Evolutionary conservation across 2,797 vertebrate species (phyloP).

Genomic region (Dromococcyx pavoninus): DNA sequence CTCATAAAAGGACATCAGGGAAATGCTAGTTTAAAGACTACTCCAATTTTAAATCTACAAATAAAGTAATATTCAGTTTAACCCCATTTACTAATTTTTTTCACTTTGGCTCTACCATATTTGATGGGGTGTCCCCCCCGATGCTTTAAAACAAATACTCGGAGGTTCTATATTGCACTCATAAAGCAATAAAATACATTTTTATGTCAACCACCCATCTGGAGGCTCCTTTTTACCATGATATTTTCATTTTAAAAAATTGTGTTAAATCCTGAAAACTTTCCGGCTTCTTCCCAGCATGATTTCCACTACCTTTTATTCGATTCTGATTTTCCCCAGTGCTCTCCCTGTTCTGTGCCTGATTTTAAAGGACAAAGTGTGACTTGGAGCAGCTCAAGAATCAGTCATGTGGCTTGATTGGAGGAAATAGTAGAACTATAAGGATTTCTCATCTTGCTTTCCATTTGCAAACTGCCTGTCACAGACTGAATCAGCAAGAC

Average conservation of each 20-base stretch:
- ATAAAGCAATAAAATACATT: background rate
- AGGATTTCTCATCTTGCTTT: conserved; percentile 3
- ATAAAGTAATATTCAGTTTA: background rate
- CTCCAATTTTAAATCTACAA: background rate
- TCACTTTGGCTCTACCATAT: background rate
- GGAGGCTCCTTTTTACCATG: background rate
- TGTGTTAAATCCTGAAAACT: background rate
- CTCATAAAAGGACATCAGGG: background rate
- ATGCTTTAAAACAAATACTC: background rate
- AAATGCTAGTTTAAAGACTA: background rate
- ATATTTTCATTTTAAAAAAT: no score
- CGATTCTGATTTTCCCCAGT: background rate
- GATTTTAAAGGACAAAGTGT: background rate
- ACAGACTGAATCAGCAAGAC: conserved; percentile 4
- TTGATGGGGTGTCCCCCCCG: no score
- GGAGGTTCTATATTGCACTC: background rate
- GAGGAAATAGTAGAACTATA: background rate
- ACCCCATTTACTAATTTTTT: background rate
- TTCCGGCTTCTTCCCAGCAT: background rate
- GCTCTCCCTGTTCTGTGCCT: background rate
- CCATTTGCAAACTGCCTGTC: background rate
- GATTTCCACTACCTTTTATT: background rate
- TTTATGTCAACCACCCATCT: background rate
- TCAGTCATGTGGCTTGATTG: background rate
- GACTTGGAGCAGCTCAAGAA: background rate